Evolutionary conservation across 2,888 invertebrate genomes (phyloP).

Genomic region (Pristionchus arcanus): DNA sequence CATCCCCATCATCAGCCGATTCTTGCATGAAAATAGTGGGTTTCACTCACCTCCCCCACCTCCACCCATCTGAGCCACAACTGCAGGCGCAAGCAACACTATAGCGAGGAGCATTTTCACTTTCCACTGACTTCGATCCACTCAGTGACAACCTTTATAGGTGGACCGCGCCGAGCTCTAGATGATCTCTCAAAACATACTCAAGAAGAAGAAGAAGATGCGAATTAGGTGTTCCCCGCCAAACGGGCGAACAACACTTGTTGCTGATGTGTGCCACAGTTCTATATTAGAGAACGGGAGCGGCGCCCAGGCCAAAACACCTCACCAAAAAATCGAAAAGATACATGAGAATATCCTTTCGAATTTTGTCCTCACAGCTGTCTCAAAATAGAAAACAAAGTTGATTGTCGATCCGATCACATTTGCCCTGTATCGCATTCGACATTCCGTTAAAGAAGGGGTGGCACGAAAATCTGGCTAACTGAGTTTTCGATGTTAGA

Average conservation of each 20-base stretch:
- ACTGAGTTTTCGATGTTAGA: too few relatives aligned
- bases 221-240: constrained; percentile 6
- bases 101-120: not conserved
- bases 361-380: not conserved
- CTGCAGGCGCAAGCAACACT: not conserved
- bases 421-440: too few relatives aligned
- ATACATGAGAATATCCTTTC: too few relatives aligned
- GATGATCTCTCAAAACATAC: not conserved
- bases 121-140: not conserved
- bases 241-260: not conserved
- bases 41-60: not conserved
- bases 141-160: not conserved
- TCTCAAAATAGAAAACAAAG: not conserved
- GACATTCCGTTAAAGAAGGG: too few relatives aligned
- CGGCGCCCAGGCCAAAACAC: not conserved
- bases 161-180: not conserved
- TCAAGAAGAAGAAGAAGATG: not conserved
- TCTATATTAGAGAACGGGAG: constrained; percentile 14
- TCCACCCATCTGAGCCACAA: not conserved
- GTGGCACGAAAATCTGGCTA: too few relatives aligned
- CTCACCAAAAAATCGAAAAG: not conserved
- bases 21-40: too few relatives aligned
- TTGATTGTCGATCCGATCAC: not conserved
- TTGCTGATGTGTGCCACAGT: not conserved
- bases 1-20: too few relatives aligned